Conservation (phyloP, 23 tunicate genomes). For the Pegea sp. region DNA sequence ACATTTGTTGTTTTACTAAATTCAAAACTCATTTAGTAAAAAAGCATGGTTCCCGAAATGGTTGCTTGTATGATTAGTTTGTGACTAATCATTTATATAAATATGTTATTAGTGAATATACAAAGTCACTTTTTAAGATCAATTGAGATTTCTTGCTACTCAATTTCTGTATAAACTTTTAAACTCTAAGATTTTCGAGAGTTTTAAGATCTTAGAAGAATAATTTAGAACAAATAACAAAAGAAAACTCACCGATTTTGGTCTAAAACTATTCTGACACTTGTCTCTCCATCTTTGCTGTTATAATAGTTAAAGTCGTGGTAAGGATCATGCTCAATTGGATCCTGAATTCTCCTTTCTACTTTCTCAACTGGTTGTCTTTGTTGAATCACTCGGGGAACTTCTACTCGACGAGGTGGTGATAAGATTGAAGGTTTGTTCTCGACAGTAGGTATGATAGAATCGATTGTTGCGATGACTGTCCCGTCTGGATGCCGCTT, state of each 20-base stretch:
- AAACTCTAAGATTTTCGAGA: too few relatives aligned
- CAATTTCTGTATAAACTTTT: too few relatives aligned
- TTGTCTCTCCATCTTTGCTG: neutral
- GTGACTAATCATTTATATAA: too few relatives aligned
- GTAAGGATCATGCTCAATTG: neutral
- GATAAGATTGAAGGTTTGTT: neutral
- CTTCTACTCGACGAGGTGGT: neutral
- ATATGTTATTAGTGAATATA: too few relatives aligned
- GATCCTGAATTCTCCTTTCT: neutral
- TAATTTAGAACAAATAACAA: neutral
- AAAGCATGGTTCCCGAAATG: too few relatives aligned
- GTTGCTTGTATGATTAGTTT: too few relatives aligned
- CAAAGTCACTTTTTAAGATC: too few relatives aligned
- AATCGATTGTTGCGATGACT: constrained; percentile 6
- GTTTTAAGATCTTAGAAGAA: too few relatives aligned
- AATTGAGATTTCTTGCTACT: too few relatives aligned
- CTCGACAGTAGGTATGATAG: neutral
- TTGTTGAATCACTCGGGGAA: neutral
- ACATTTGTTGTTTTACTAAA: too few relatives aligned
- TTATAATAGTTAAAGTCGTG: constrained; percentile 1
- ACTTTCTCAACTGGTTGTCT: too few relatives aligned
- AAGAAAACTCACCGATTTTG: neutral
- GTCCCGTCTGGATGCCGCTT: constrained; percentile 67
- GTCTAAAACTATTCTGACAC: neutral
- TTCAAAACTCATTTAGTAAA: too few relatives aligned